Base-by-base conservation (phyloP, 2,888 invertebrate genomes). In the Dryobota labecula region DNA sequence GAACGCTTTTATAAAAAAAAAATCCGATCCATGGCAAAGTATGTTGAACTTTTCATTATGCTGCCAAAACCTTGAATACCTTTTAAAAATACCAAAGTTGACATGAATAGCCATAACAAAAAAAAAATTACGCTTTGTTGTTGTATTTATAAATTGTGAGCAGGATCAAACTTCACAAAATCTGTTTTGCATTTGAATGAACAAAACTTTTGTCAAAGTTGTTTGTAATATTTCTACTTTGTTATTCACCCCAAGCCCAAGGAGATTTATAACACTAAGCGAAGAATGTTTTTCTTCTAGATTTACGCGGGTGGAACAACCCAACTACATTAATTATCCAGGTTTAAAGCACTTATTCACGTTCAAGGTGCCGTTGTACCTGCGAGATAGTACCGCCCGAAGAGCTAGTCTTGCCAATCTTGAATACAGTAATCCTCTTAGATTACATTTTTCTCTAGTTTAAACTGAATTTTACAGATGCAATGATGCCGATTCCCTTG, bases 101-200 rank as follows among this genome's bases (percentile, higher is more conserved):
- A 7, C 43, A 47, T 61, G 18, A 54, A 51, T 7, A 13, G 4
- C 38, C 36, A 9, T 33, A 41, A 15, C 5, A 68, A 56, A 69
- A 53, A 62, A 43, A 30, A 36, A 51, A 36, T n/a, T 51, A 60
- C 20, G 27, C 43, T 70, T 65, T 65, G 27, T 64, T 47, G 41
- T 70, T 60, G n/a, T 67, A 62, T 66, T 71, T 62, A 41, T 41
- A 61, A 62, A 11, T 57, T 68, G 51, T 51, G 43, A 13, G 53
- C 53, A 61, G 49, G 72, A 78, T 68, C 80, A 83, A 83, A 70
- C 65, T 75, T 79, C 60, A 57, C 53, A 20, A 67, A 73, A 74
- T 69, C 68, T 70, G 83, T 60, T 82, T 82, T 69, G 75, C 62
- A 84, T 85, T 78, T 73, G 75, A 78, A 83, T 75, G 67, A 56